A percentile compares a stretch with the other conserved stretches of the same genome.
phyloP scores from a whole-genome alignment of 2,888 invertebrate species.

The Drosophila mayaguana region DNA sequence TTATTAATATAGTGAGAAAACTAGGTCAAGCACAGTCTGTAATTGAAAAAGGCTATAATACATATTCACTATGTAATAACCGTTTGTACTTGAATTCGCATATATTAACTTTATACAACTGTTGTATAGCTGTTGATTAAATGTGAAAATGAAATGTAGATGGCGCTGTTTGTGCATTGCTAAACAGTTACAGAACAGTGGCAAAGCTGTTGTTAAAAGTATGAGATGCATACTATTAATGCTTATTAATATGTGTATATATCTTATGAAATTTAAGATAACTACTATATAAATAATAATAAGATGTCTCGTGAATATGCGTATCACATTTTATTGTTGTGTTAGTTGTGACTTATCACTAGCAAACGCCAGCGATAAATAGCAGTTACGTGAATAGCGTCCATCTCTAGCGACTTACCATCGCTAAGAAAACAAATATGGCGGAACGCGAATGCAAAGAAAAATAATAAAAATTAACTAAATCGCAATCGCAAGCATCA shows the following conservation, averaged over 20 bases:
- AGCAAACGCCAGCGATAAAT: background rate
- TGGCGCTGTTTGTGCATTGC: conserved; percentile 17
- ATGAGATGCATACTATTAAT: background rate
- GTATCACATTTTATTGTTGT: background rate
- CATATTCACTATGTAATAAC: too few relatives aligned
- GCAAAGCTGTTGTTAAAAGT: background rate
- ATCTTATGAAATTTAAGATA: background rate
- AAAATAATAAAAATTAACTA: conserved; percentile 60
- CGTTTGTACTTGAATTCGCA: background rate
- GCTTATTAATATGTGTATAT: background rate
- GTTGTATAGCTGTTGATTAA: conserved; percentile 8
- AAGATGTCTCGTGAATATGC: too few relatives aligned
- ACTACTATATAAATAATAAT: background rate
- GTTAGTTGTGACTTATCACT: background rate
- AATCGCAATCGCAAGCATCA: conserved; percentile 45
- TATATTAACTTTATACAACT: background rate
- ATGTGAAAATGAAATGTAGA: conserved; percentile 14
- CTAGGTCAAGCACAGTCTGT: conserved; percentile 44
- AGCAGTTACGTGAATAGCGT: conserved; percentile 25
- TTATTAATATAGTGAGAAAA: conserved; percentile 30
- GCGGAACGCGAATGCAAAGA: conserved; percentile 62
- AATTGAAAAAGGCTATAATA: background rate
- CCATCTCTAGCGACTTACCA: conserved; percentile 34
- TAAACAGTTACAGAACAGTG: background rate
- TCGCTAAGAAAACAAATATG: conserved; percentile 73